Base-by-base conservation (phyloP, 2,113 vertebrate species). In the Ascaphus truei region DNA sequence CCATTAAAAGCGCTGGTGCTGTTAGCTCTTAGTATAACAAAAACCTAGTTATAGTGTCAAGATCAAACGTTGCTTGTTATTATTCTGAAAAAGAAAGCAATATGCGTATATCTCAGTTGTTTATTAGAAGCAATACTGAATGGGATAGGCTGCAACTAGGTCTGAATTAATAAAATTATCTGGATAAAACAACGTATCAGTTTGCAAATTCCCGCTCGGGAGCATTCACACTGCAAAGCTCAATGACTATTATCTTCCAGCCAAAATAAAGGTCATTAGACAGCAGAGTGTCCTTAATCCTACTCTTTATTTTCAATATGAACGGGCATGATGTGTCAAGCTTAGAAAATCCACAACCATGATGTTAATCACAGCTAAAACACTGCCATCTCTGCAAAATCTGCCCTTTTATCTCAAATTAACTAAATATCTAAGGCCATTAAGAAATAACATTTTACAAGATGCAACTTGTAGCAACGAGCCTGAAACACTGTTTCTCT, bases 201-300 rank as follows among this genome's bases (percentile, higher is more conserved):
- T 12, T 64, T 53, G 73, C 68, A 68, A 29, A 78, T 66, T 80
- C 75, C 73, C 33, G 75, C 22, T 0, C 4, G 76, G 81, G 77
- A 79, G 72, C 60, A 72, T 74, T 73, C 36, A 76, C 29, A 74
- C 74, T 58, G 13, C 57, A 68, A 56, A 83, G 27, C 55, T 73
- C 3, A 0, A 63, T 76, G 68, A 62, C 81, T 80, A 60, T 76
- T 76, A 83, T 79, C 78, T 83, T 77, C 80, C 77, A 37, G 73
- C 72, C 77, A 83, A 85, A 87, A 86, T 67, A 81, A 84, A 84
- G 80, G 82, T 86, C 83, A 81, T 52, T 74, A 80, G 77, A 65
- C 74, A 75, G 79, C 18, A 78, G 73, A 30, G 66, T 71, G 65
- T 65, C 73, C 8, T 59, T 34, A 62, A 34, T 71, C 60, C 36